Evolutionary conservation across 92 coral and sea anemone species (phyloP), one percentile per base, ranked within the genome.

Genomic region (Umimayanthus chanpuru): DNA sequence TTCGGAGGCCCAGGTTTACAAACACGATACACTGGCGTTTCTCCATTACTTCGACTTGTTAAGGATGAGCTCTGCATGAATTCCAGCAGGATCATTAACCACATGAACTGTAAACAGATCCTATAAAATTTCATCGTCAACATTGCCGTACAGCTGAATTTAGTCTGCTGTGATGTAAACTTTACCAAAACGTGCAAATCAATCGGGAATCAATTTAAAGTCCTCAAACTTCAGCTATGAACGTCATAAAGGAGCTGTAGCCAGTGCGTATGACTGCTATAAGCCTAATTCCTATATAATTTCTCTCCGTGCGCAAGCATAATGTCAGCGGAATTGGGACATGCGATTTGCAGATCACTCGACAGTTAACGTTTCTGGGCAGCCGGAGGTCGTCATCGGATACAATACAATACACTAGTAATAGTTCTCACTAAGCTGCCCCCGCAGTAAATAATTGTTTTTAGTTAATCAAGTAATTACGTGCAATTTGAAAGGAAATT

Each of bases 1-100:
- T 26, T 36, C 11, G 85, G 81, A 15, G 95, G 95, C 0, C 95
- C 95, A 50, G 94, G 88, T 73, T 93, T 93, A 71, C 95, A 93
- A 77, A 91, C 82, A 41, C 95, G 93, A 47, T 67, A 43, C 9
- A 92, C 93, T 40, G 90, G 79, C 18, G 81, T 79, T 25, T 29
- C 50, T 12, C 73, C 26, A 39, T 38, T 6, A 26, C 25, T 81
- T 47, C 15, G 47, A 80, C 20, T 9, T 53, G 66, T 64, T 44
- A 55, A 21, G 77, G 32, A 15, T 28, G 43, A 61, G 43, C 30
- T 39, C 18, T 50, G 81, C 32, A 20, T 53, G 6, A 75, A 18
- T 18, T 25, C 28, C 15, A 70, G 32, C 65, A 70, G 26, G 64
- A n/a, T 71, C 2, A 28, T 6, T 8, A 44, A 18, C 64, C 40